Evolutionary conservation across 2,888 invertebrate genomes (phyloP).

Genomic region (Adineta ricciae): DNA sequence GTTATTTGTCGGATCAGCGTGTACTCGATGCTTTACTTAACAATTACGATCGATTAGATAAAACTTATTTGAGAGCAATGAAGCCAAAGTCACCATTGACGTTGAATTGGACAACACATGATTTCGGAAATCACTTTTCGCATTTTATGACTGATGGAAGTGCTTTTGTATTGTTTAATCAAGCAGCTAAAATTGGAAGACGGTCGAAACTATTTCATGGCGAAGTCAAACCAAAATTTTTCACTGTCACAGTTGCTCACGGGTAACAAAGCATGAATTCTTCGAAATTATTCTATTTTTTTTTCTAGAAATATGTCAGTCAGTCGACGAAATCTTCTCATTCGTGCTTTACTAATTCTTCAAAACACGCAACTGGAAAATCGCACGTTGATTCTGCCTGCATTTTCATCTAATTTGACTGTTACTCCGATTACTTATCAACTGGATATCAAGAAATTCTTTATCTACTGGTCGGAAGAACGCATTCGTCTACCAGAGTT

Average conservation of each 20-base stretch:
- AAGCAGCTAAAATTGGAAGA: background rate
- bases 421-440: background rate
- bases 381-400: background rate
- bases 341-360: background rate
- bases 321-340: background rate
- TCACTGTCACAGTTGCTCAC: background rate
- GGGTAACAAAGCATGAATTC: background rate
- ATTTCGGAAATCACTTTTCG: background rate
- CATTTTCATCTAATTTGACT: background rate
- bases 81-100: background rate
- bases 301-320: background rate
- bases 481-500: background rate
- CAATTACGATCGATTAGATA: background rate
- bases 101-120: conserved; percentile 1
- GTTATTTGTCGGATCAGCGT: background rate
- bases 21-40: background rate
- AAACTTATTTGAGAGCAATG: background rate
- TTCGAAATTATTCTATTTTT: background rate
- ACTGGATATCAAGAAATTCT: background rate
- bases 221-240: background rate
- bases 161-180: background rate
- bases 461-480: background rate
- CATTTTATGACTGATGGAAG: conserved; percentile 7
- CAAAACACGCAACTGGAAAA: background rate
- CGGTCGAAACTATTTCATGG: background rate